Percentiles rank a stretch among this genome's conserved stretches.
Evolutionary conservation across 2,888 invertebrate genomes (phyloP).

Genomic region (Chrysina gloriosa): DNA sequence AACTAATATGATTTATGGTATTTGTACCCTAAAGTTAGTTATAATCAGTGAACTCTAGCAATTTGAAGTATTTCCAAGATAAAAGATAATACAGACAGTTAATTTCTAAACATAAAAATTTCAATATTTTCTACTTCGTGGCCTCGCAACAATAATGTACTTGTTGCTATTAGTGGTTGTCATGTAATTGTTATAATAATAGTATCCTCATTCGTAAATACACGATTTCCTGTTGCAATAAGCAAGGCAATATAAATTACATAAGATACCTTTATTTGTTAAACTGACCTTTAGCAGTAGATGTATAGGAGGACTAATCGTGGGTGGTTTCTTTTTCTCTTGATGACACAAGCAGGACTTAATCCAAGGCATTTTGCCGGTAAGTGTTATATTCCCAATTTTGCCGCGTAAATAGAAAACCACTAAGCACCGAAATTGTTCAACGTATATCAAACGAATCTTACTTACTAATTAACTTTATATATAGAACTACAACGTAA

Average conservation of each 20-base stretch:
- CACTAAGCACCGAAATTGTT: constrained; percentile 10
- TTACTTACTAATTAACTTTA: constrained; percentile 15
- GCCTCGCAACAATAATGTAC: too few species aligned
- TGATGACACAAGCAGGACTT: constrained; percentile 66
- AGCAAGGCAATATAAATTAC: neutral
- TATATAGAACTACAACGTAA: constrained; percentile 2
- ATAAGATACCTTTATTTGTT: constrained; percentile 9
- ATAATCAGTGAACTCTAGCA: too few species aligned
- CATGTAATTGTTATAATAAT: too few species aligned
- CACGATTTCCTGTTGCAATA: neutral
- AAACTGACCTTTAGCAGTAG: constrained; percentile 64
- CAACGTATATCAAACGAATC: constrained; percentile 25
- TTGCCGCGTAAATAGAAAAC: constrained; percentile 19
- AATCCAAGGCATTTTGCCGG: constrained; percentile 64
- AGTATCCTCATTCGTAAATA: too few species aligned
- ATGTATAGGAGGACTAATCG: constrained; percentile 66
- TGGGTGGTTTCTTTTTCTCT: constrained; percentile 64
- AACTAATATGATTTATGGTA: too few species aligned
- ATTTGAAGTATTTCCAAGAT: too few species aligned
- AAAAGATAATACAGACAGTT: too few species aligned
- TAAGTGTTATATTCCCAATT: constrained; percentile 25
- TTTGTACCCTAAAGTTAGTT: too few species aligned
- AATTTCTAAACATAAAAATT: too few species aligned
- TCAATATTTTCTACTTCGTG: too few species aligned
- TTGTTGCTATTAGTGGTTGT: too few species aligned